These are phyloP conservation scores for Ophthalmotilapia sp. DNA, from an alignment of 2,113 vertebrate species.

Conservation along the genomic window DNA sequence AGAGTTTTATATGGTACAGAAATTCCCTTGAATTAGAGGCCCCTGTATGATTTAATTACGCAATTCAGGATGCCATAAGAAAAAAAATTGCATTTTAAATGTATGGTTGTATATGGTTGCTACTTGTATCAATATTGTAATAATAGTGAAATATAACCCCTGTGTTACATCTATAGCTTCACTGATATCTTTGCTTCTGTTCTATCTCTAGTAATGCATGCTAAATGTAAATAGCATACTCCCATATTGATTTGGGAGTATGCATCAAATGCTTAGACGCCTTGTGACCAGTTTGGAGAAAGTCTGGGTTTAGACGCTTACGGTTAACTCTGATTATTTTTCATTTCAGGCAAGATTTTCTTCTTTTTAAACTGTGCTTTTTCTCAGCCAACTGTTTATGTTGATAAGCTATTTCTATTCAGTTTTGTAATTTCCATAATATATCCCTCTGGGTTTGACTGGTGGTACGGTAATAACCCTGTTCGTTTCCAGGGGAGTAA, in stretches of 20 bases:
- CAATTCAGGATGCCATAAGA: no score
- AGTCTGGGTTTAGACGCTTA: not conserved
- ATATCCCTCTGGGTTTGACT: conserved; percentile 4
- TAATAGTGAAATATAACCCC: not conserved
- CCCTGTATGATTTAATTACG: no score
- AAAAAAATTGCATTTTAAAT: not conserved
- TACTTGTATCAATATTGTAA: not conserved
- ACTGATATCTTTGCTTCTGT: not conserved
- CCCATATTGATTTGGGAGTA: not conserved
- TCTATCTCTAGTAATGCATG: not conserved
- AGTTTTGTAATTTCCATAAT: conserved; percentile 19
- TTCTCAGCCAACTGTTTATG: not conserved
- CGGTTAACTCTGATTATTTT: not conserved
- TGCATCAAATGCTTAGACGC: not conserved
- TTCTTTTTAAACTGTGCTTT: not conserved
- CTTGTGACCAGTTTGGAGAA: not conserved
- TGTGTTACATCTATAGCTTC: not conserved
- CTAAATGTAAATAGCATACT: not conserved
- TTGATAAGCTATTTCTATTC: conserved; percentile 28
- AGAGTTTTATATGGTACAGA: no score
- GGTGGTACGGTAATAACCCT: not conserved
- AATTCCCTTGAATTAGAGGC: no score
- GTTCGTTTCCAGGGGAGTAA: not conserved
- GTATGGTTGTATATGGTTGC: not conserved
- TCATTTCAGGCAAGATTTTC: not conserved